Evolutionary conservation across 2,113 vertebrate species (phyloP).

Genomic region (Hiodon tergisus): DNA sequence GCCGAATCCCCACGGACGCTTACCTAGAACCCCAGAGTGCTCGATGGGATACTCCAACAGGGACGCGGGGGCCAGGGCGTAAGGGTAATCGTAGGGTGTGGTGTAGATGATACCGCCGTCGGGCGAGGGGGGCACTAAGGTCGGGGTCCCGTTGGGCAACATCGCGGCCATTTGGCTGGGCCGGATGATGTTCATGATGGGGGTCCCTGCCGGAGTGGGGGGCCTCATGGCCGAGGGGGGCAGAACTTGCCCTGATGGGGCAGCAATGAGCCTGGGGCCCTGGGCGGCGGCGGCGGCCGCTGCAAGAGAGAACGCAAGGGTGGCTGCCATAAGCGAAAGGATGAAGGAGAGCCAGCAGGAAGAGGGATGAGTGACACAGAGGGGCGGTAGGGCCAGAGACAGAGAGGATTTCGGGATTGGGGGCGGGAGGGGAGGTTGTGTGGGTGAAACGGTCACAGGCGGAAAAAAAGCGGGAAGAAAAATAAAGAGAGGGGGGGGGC

Average conservation of each 20-base stretch:
- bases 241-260: constrained; percentile 62
- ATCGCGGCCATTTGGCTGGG: constrained; percentile 68
- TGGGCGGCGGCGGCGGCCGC: constrained; percentile 70
- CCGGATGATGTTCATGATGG: constrained; percentile 74
- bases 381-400: neutral
- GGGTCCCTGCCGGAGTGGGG: constrained; percentile 59
- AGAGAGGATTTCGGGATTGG: constrained; percentile 1
- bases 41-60: constrained; percentile 78
- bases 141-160: constrained; percentile 68
- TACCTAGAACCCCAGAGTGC: constrained; percentile 76
- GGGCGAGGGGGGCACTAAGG: constrained; percentile 65
- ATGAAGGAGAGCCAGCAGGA: constrained; percentile 28
- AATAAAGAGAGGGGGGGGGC: constrained; percentile 18
- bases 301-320: constrained; percentile 81
- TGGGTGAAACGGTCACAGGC: constrained; percentile 50
- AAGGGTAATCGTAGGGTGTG: constrained; percentile 72
- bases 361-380: constrained; percentile 4
- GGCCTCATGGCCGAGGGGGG: constrained; percentile 55
- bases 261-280: constrained; percentile 66
- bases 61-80: constrained; percentile 73
- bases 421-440: constrained; percentile 38
- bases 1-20: constrained; percentile 67
- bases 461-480: constrained; percentile 30
- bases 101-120: constrained; percentile 74
- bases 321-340: constrained; percentile 69